Evolutionary conservation across 30 jellyfish, hydroid and myxozoan genomes (phyloP), one percentile per base, ranked within the genome.

Genomic region (Euphysa ruthae): DNA sequence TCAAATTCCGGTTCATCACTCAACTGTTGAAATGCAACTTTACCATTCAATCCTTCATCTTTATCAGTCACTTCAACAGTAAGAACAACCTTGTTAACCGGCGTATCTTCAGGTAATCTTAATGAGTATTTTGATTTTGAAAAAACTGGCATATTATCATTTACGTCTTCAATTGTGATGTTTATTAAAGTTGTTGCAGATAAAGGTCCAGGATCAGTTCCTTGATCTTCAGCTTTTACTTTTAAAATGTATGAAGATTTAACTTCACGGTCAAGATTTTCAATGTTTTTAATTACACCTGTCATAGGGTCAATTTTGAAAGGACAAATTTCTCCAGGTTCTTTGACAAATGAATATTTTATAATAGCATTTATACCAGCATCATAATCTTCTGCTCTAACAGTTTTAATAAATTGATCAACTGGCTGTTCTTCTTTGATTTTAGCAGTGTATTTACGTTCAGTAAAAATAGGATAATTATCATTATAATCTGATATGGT

Each of bases 181-280:
- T 49, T 68, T 2, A 68, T 73, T 27, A 26, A 63, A 42, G 31
- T 63, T 6, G 15, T 35, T n/a, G 58, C 62, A 6, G 62, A 24
- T 32, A 49, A 33, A 32, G 70, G 24, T 32, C 58, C 34, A 5
- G 77, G 58, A 13, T 12, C 38, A 19, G 22, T 35, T 6, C 77
- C 77, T 63, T 63, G 35, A 24, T 63, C 77, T n/a, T 30, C 46
- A 43, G 77, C 77, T 63, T 63, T 42, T 42, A 63, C 69, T 6
- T 31, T 25, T 8, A 68, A 43, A 43, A 43, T 29, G 49, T 68
- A 68, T 20, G 19, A 68, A 14, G 77, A 12, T 7, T 43, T 44
- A 3, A 24, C 7, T 68, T 68, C 80, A 10, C 76, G 75, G 49
- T 68, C 80, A 6, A 68, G 80, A n/a, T 28, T 32, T 28, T 68